Base-by-base conservation (phyloP, 2,113 vertebrate species). In the Himantopus leucocephalus region DNA sequence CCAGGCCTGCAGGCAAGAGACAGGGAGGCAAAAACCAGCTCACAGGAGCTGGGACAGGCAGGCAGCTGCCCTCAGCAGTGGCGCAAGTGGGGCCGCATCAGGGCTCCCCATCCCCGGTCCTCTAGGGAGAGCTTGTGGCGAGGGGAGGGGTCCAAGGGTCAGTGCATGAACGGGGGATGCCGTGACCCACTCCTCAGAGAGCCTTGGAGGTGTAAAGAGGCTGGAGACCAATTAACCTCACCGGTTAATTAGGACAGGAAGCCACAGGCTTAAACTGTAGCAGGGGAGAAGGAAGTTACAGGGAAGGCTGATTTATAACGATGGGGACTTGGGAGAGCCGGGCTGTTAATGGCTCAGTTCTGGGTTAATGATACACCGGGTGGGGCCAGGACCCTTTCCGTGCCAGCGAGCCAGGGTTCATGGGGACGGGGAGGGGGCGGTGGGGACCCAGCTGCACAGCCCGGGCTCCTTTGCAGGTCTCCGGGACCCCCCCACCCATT, bases 241-340 rank as follows among this genome's bases (percentile, higher is more conserved):
- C 73, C 47, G 77, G 92, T 90, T 96, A 97, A 94, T 88, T 96
- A 95, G 96, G 86, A 92, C 95, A 96, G 92, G 95, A 95, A 96
- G 87, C 92, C 94, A 88, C 79, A 45, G 74, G 66, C 83, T 96
- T 91, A 55, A 92, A 85, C 32, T 68, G 85, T 84, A 91, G 90
- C 90, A 71, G 76, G 90, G 89, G 85, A 96, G 77, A 92, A 87
- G 88, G 81, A 96, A 95, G 95, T 96, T 95, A 90, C 0, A 1
- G 6, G 75, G 71, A 92, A 95, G 73, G 89, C 77, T 94, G 89
- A 94, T 95, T 95, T 96, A 93, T 89, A 88, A 70, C 8, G 43
- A n/a, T 14, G 48, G 70, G 32, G 88, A 81, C 82, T 53, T 70
- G 43, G 92, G 86, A 95, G 93, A 91, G 43, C 20, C 1, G 8